Evolutionary conservation across 2,888 invertebrate genomes (phyloP), one percentile per base, ranked within the genome.

Genomic region (Lepidocyrtinus sp.): DNA sequence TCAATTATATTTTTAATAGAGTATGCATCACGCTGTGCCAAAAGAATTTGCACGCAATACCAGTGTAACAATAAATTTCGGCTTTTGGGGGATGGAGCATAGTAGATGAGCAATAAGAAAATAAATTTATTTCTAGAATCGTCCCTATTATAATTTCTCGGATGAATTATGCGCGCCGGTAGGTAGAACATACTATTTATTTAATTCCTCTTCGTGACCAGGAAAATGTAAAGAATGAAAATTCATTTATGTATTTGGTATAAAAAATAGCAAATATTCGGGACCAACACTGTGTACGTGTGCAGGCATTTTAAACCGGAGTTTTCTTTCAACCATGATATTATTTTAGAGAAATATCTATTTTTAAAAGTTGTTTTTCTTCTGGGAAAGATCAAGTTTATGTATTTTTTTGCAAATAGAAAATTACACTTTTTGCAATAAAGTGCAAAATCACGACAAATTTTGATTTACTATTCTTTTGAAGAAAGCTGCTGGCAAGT

Each of bases 21-120:
- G 24, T 25, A 68, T 46, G 50, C 25, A 26, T 55, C 69, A 50
- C 19, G 69, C 69, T 69, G 69, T 15, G 69, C 55, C 17, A 69
- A 55, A 69, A 5, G 55, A 69, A 67, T 69, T 69, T 55, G 22
- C 55, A 50, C 26, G 22, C 55, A 69, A 55, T 69, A 25, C 46
- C 55, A 69, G 26, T 46, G 50, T 69, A 69, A 69, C 55, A 69
- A 69, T 36, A 36, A 36, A 36, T 36, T 36, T n/a, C n/a, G n/a
- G n/a, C n/a, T n/a, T n/a, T 36, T 36, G 36, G 36, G 12, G 36
- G 36, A 5, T 36, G 36, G 12, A 5, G n/a, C n/a, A n/a, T n/a
- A n/a, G n/a, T n/a, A n/a, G n/a, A n/a, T n/a, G n/a, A n/a, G n/a
- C n/a, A n/a, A n/a, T n/a, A n/a, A n/a, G n/a, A n/a, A n/a, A n/a